Evolutionary conservation across 2,113 vertebrate species (phyloP).

Genomic region (Lonchura striata): DNA sequence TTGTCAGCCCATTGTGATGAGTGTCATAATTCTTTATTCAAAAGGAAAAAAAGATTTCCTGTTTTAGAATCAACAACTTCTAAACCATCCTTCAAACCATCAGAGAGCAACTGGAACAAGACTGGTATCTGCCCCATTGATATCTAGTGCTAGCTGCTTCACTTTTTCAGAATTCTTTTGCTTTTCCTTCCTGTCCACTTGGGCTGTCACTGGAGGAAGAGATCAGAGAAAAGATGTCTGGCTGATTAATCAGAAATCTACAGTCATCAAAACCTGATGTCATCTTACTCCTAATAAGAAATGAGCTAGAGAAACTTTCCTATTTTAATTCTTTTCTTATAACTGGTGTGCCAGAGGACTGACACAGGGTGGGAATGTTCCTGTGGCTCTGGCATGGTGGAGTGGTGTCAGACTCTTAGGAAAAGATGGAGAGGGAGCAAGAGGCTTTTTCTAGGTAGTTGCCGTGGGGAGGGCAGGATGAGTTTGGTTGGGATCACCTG

Average conservation of each 20-base stretch:
- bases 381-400: fast-evolving
- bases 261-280: neutral
- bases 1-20: neutral
- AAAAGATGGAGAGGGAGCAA: neutral
- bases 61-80: neutral
- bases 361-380: fast-evolving
- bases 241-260: neutral
- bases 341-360: neutral
- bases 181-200: neutral
- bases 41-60: neutral
- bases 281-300: neutral
- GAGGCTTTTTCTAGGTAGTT: neutral
- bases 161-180: neutral
- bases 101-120: neutral
- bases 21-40: neutral
- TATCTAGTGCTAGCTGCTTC: neutral
- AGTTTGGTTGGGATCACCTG: neutral
- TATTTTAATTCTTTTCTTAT: neutral
- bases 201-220: neutral
- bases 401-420: neutral
- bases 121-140: neutral
- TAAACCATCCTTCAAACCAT: neutral
- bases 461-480: neutral
- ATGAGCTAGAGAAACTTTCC: neutral
- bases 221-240: neutral